Conservation (phyloP, 2,797 vertebrate genomes). For the Halcyon chelicuti region DNA sequence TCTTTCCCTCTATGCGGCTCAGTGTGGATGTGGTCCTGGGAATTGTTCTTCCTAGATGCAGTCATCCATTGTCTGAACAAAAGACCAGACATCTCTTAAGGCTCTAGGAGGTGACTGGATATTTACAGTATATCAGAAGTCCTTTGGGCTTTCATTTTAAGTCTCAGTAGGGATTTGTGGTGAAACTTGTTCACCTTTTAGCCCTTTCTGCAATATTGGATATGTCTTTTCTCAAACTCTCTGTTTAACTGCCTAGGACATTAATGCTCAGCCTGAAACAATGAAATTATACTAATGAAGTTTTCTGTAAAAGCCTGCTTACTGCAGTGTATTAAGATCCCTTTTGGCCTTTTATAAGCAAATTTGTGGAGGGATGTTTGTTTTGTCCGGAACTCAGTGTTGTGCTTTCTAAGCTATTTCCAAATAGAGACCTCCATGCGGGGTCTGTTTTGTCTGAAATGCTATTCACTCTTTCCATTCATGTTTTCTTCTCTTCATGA, state of each 20-base stretch:
- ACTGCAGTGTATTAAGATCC: background rate
- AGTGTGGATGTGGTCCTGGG: background rate
- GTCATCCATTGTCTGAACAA: constrained; percentile 54
- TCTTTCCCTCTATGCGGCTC: background rate
- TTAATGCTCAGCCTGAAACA: background rate
- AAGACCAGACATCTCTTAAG: constrained; percentile 54
- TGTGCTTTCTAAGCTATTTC: constrained; percentile 34
- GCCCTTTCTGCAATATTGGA: background rate
- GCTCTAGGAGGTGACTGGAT: constrained; percentile 27
- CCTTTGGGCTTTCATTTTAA: constrained; percentile 32
- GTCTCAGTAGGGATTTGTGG: constrained; percentile 44
- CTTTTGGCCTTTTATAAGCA: constrained; percentile 8
- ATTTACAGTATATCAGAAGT: constrained; percentile 41
- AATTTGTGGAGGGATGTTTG: background rate
- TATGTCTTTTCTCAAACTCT: constrained; percentile 30
- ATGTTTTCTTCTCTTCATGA: constrained; percentile 45
- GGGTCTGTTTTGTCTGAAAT: constrained; percentile 47
- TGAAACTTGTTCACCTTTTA: constrained; percentile 41
- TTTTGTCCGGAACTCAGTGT: background rate
- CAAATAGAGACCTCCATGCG: background rate
- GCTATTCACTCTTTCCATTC: constrained; percentile 46
- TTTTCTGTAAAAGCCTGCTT: constrained; percentile 20
- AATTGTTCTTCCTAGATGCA: constrained; percentile 48
- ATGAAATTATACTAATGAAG: background rate
- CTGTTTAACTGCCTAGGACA: background rate